Evolutionary conservation across 2,113 vertebrate species (phyloP).

Genomic region (Neopipo cinnamomea): DNA sequence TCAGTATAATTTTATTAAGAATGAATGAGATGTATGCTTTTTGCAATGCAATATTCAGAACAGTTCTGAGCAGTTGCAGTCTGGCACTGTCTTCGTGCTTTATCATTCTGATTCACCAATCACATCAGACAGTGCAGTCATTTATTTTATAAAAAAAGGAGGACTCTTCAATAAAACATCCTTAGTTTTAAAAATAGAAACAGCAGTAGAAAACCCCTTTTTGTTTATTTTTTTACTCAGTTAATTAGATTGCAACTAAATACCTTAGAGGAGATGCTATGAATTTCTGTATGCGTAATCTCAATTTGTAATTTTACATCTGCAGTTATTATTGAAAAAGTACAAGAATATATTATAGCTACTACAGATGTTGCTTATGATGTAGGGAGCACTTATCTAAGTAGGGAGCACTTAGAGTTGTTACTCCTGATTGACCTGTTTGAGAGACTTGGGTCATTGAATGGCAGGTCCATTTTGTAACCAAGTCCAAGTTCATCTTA

Average conservation of each 20-base stretch:
- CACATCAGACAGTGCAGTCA: not conserved
- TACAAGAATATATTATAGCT: not conserved
- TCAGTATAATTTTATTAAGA: not conserved
- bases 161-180: not conserved
- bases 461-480: not conserved
- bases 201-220: not conserved
- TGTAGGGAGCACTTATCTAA: not conserved
- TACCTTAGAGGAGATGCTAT: not conserved
- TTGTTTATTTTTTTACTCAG: not conserved
- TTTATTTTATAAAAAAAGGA: slow-evolving; percentile 6
- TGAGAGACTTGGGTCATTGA: not conserved
- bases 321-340: not conserved
- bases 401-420: not conserved
- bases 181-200: not conserved
- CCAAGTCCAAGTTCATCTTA: not conserved
- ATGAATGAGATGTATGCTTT: not conserved
- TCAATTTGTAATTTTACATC: not conserved
- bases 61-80: not conserved
- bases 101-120: not conserved
- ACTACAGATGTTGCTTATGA: not conserved
- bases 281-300: not conserved
- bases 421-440: not conserved
- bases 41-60: slow-evolving; percentile 1
- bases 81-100: not conserved
- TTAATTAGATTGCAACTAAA: not conserved